Base-by-base conservation (phyloP, 2,797 vertebrate species). In the Aplochiton taeniatus region DNA sequence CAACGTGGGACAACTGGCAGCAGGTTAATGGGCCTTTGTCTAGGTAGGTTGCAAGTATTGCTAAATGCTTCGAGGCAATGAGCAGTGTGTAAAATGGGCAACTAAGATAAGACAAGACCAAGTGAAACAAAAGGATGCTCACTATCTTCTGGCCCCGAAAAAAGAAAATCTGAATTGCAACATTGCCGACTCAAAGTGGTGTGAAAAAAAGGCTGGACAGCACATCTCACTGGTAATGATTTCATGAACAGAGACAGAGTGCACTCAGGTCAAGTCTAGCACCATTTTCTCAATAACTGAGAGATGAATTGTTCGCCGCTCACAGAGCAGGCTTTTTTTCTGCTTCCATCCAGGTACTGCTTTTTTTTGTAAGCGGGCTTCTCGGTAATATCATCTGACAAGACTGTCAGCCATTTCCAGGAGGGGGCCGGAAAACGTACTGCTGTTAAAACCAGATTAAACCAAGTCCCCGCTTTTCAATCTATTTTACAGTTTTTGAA, bases 361-460 rank as follows among this genome's bases (percentile, higher is more conserved):
- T 72, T 62, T 47, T 55, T 61, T n/a, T n/a, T n/a, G n/a, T 9
- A 53, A 56, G 20, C 61, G 48, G 54, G 31, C 42, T 19, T 59
- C 57, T 54, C 61, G 72, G 60, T 85, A 79, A 88, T 84, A 74
- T 75, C 47, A 61, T 68, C 64, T 80, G 84, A 86, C 86, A 86
- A 77, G 71, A 70, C 75, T 85, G 74, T 81, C 86, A 80, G 73
- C 64, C 69, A 80, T 80, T 82, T 82, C 65, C 70, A 74, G 73
- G 11, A 52, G 42, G 64, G 67, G 81, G 69, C 78, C 77, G 74
- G 63, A 74, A 61, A 80, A 78, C 70, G 69, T 58, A 69, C 60
- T 65, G 72, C 76, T 84, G 83, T 80, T 73, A 65, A 75, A 83
- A 86, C 43, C 60, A 66, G 72, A 84, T 71, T 68, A 66, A 66